Conservation (phyloP, 2,113 vertebrate genomes). For the Microtus montanus region DNA sequence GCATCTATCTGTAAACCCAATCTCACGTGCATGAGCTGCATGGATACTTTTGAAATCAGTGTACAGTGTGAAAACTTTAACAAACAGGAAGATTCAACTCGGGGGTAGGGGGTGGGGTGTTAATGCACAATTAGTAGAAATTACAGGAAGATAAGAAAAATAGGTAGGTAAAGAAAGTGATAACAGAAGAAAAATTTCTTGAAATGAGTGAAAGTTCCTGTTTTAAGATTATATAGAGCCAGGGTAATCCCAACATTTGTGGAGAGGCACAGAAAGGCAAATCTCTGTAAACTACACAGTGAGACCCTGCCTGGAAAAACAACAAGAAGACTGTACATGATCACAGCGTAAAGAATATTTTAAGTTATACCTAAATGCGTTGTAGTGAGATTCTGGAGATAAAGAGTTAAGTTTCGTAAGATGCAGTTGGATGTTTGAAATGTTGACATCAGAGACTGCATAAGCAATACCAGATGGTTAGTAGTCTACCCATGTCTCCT, state of each 20-base stretch:
- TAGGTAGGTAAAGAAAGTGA: not conserved
- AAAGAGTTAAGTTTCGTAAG: constrained; percentile 7
- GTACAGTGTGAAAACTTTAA: not conserved
- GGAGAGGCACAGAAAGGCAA: not conserved
- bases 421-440: not conserved
- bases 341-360: not conserved
- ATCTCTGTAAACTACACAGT: not conserved
- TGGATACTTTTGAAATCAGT: not conserved
- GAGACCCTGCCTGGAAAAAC: not conserved
- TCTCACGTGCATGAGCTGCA: not conserved
- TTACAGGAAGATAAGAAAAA: not conserved
- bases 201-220: not conserved
- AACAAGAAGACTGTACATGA: not conserved
- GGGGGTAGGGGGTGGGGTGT: not conserved
- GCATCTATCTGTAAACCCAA: not conserved
- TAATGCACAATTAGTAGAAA: not conserved
- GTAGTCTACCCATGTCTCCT: not conserved
- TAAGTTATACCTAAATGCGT: not conserved
- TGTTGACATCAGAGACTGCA: not conserved
- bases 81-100: not conserved
- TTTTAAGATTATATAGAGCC: not conserved
- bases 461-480: not conserved
- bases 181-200: not conserved
- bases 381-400: not conserved
- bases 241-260: not conserved